A percentile compares a stretch with the other conserved stretches of the same genome.
Evolutionary conservation across 2,113 vertebrate species (phyloP).

Genomic region (Caranx ignobilis): DNA sequence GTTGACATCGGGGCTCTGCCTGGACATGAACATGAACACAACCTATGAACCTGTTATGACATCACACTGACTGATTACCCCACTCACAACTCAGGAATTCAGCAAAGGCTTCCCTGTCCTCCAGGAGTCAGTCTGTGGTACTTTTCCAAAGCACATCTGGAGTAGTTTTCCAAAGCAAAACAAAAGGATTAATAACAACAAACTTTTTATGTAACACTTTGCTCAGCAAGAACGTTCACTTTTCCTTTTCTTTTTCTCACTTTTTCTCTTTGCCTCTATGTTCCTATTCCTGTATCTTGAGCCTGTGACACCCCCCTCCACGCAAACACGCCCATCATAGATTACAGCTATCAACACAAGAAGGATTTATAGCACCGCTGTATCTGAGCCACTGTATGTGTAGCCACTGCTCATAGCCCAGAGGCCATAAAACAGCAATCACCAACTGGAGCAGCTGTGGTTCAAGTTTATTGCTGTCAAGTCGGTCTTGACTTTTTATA

Average conservation of each 20-base stretch:
- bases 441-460: slow-evolving; percentile 52
- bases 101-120: slow-evolving; percentile 59
- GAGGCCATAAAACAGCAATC: slow-evolving; percentile 48
- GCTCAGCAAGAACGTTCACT: not conserved
- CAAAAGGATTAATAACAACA: not conserved
- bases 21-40: slow-evolving; percentile 60
- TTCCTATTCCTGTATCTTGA: slow-evolving; percentile 27
- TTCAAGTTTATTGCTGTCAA: slow-evolving; percentile 47
- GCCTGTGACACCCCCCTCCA: slow-evolving; percentile 4
- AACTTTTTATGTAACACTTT: not conserved
- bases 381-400: slow-evolving; percentile 46
- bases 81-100: slow-evolving; percentile 76
- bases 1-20: slow-evolving; percentile 59
- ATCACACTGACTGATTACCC: slow-evolving; percentile 60
- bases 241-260: not conserved
- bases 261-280: slow-evolving; percentile 1
- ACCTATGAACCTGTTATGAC: slow-evolving; percentile 70
- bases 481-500: slow-evolving; percentile 22
- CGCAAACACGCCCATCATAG: slow-evolving; percentile 46
- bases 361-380: slow-evolving; percentile 61
- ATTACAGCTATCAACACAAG: slow-evolving; percentile 59
- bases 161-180: slow-evolving; percentile 46
- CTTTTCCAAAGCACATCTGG: slow-evolving; percentile 66
- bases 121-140: slow-evolving; percentile 32
- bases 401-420: slow-evolving; percentile 33